phyloP scores from a whole-genome alignment of 2,888 invertebrate species.

The Ophraella communa region DNA sequence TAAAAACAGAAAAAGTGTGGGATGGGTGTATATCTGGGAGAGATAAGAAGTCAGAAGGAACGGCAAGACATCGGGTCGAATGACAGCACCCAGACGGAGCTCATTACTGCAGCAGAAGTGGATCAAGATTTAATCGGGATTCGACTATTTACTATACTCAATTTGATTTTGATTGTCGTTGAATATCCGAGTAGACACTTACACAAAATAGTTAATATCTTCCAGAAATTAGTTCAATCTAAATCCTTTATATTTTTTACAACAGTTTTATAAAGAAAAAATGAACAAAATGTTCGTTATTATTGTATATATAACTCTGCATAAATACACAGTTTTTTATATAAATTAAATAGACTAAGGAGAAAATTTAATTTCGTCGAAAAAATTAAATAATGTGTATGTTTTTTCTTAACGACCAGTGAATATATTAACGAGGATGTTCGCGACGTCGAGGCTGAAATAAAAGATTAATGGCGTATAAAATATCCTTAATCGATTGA shows the following conservation, averaged over 20 bases:
- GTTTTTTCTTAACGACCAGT: background rate
- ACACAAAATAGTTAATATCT: too few species aligned
- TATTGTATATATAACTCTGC: too few species aligned
- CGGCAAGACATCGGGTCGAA: conserved; percentile 35
- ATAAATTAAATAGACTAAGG: too few species aligned
- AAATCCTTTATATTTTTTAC: too few species aligned
- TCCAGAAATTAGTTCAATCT: too few species aligned
- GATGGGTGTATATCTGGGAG: conserved; percentile 43
- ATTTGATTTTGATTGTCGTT: too few species aligned
- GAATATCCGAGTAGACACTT: too few species aligned
- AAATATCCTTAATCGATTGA: conserved; percentile 50
- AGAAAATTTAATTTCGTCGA: background rate
- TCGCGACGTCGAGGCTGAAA: conserved; percentile 7
- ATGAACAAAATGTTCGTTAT: too few species aligned
- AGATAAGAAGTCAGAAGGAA: conserved; percentile 40
- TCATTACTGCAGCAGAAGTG: conserved; percentile 49
- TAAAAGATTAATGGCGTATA: conserved; percentile 25
- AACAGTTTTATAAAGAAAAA: too few species aligned
- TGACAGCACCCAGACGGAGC: conserved; percentile 53
- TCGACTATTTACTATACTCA: conserved; percentile 27
- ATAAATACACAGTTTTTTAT: too few species aligned
- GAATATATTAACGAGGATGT: background rate
- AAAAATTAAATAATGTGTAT: background rate
- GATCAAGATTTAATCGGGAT: conserved; percentile 47
- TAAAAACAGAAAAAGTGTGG: conserved; percentile 43